Evolutionary conservation across 2,888 invertebrate species (phyloP).

Genomic region (Acanthosepion lycidas): DNA sequence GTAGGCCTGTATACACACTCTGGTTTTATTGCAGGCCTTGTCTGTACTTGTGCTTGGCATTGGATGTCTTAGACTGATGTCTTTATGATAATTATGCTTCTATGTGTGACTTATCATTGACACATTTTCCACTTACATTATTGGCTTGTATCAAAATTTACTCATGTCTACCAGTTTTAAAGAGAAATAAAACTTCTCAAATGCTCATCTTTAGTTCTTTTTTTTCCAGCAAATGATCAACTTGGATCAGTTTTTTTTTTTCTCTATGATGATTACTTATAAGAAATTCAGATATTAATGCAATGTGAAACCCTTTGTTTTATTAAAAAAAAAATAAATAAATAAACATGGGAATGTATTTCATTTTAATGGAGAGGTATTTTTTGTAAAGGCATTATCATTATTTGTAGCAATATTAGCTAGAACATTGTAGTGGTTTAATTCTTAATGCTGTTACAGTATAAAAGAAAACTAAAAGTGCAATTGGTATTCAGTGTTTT

Average conservation of each 20-base stretch:
- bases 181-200: neutral
- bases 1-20: neutral
- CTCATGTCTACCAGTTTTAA: neutral
- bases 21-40: neutral
- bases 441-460: neutral
- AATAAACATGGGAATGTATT: too few species aligned
- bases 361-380: too few species aligned
- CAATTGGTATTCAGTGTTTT: neutral
- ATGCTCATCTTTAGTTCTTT: neutral
- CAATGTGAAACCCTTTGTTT: neutral
- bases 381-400: too few species aligned
- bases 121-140: constrained; percentile 20
- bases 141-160: neutral
- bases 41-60: neutral
- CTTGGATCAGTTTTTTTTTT: neutral
- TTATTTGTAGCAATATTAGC: too few species aligned
- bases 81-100: neutral
- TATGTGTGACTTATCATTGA: neutral
- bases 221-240: neutral
- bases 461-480: neutral
- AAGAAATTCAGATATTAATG: neutral
- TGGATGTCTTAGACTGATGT: constrained; percentile 33
- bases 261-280: neutral
- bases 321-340: too few species aligned
- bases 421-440: neutral